A percentile compares a stretch with the other conserved stretches of the same genome.
Conservation (phyloP, 2,888 invertebrate species). For the Zygothrica quintamaculata region DNA sequence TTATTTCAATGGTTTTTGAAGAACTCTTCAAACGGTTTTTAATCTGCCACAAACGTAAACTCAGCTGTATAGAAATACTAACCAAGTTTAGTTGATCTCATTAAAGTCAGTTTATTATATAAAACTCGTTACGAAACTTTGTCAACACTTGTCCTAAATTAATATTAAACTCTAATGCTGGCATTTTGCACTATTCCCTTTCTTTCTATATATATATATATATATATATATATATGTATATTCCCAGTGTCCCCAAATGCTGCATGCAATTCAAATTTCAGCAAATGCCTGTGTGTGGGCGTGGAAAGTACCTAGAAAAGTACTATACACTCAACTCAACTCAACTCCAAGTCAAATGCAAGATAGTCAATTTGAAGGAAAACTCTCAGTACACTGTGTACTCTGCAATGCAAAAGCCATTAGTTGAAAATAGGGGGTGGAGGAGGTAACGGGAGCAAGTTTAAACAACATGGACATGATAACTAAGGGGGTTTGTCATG, state of each 20-base stretch:
- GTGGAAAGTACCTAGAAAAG: conserved; percentile 13
- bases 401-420: conserved; percentile 66
- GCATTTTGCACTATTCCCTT: not conserved
- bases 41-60: conserved; percentile 43
- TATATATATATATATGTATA: no score
- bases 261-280: conserved; percentile 59
- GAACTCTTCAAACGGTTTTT: conserved; percentile 20
- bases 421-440: conserved; percentile 19
- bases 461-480: conserved; percentile 6
- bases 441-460: not conserved
- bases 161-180: conserved; percentile 72
- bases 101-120: conserved; percentile 76
- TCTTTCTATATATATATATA: no score
- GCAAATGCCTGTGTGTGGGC: conserved; percentile 25
- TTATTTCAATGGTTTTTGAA: conserved; percentile 6
- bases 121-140: conserved; percentile 65
- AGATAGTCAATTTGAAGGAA: conserved; percentile 62
- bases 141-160: conserved; percentile 74
- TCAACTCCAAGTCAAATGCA: conserved; percentile 63
- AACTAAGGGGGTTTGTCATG: conserved; percentile 20
- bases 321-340: conserved; percentile 36
- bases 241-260: conserved; percentile 25
- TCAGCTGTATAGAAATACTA: conserved; percentile 30
- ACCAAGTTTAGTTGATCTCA: conserved; percentile 56
- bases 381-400: conserved; percentile 48